A percentile compares a stretch with the other conserved stretches of the same genome.
These are phyloP conservation scores for Calidris pugnax DNA, from an alignment of 2,113 vertebrate genomes.

Conservation along the genomic window DNA sequence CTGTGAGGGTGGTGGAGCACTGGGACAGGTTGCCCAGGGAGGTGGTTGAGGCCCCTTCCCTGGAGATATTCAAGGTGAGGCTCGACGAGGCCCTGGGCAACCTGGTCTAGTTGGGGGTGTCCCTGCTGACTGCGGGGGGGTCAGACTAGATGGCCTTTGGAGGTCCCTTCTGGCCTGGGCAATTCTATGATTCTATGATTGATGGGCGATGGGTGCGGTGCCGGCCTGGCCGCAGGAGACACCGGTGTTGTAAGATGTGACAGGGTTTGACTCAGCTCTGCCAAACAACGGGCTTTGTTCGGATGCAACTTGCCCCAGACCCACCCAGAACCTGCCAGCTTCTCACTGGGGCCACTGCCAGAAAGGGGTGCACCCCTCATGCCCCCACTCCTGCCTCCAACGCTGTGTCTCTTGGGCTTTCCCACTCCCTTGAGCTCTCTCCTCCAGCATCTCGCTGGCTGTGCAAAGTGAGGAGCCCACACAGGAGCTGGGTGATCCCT, in stretches of 20 bases:
- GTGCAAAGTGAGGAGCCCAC: background rate
- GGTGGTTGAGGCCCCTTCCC: too few relatives aligned
- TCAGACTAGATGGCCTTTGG: too few relatives aligned
- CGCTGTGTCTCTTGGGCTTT: accelerated
- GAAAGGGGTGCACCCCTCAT: background rate
- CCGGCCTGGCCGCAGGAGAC: background rate
- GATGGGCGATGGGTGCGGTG: accelerated
- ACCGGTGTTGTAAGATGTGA: accelerated
- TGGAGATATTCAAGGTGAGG: too few relatives aligned
- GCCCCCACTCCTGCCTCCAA: background rate
- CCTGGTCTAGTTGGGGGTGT: too few relatives aligned
- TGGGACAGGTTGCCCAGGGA: too few relatives aligned
- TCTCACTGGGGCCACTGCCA: background rate
- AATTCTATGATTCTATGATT: too few relatives aligned
- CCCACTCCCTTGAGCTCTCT: background rate
- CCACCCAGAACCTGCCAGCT: background rate
- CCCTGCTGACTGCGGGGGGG: too few relatives aligned
- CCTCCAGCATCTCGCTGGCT: accelerated
- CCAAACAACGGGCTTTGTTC: accelerated
- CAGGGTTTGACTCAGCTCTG: background rate
- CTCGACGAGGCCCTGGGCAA: too few relatives aligned
- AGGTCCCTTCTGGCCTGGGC: too few relatives aligned
- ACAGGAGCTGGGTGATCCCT: accelerated
- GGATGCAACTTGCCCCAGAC: background rate
- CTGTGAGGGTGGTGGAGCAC: too few relatives aligned